Evolutionary conservation across 2,113 vertebrate genomes (phyloP).

Genomic region (Aegithalos caudatus): DNA sequence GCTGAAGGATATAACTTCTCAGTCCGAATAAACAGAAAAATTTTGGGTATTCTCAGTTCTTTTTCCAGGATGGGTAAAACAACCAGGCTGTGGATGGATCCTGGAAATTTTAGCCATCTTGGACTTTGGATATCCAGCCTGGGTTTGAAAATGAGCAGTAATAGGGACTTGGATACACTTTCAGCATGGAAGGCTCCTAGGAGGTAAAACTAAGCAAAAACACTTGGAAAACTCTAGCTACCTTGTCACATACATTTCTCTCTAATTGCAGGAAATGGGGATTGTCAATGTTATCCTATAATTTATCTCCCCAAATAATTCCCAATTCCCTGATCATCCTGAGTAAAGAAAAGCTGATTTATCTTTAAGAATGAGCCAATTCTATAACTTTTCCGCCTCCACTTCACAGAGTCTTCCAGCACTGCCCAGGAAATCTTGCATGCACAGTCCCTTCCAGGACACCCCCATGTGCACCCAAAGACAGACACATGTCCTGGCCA

Average conservation of each 20-base stretch:
- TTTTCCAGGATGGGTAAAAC: not conserved
- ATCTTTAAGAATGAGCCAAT: not conserved
- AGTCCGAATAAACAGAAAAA: not conserved
- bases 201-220: not conserved
- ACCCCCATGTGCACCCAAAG: rapidly evolving
- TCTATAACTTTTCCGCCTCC: not conserved
- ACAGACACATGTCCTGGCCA: not conserved
- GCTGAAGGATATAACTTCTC: not conserved
- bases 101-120: not conserved
- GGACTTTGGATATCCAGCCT: not conserved
- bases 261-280: not conserved
- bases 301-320: not conserved
- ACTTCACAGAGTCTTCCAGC: not conserved
- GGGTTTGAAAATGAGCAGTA: not conserved
- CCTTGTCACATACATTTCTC: not conserved
- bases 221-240: not conserved
- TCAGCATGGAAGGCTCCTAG: not conserved
- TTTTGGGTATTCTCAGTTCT: not conserved
- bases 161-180: not conserved
- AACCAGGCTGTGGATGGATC: not conserved
- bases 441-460: not conserved
- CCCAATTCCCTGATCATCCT: not conserved
- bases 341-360: not conserved
- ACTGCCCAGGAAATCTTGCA: not conserved
- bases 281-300: not conserved